Conservation (phyloP, 2,113 vertebrate genomes). For the Nothoprocta pentlandii region DNA sequence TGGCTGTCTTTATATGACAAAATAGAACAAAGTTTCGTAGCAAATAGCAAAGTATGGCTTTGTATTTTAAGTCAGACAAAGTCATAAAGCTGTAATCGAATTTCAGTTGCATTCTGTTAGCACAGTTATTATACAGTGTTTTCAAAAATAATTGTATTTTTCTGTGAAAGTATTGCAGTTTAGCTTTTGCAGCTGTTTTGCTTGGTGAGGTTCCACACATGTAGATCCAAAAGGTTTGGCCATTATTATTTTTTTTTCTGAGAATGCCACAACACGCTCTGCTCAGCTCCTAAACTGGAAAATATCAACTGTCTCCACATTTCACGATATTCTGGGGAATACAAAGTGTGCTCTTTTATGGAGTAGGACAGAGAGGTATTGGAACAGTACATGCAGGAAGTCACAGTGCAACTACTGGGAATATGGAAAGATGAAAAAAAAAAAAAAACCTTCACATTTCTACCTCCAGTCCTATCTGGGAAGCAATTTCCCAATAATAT, state of each 20-base stretch:
- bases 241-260: background rate
- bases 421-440: constrained; percentile 25
- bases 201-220: background rate
- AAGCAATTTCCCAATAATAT: constrained; percentile 59
- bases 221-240: background rate
- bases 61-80: background rate
- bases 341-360: constrained; percentile 1
- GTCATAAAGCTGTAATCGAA: background rate
- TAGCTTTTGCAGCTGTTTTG: background rate
- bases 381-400: constrained; percentile 49
- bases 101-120: background rate
- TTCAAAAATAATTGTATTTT: background rate
- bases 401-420: constrained; percentile 7
- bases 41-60: background rate
- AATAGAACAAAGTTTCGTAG: background rate
- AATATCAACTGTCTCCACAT: background rate
- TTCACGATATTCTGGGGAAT: constrained; percentile 23
- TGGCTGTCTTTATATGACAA: background rate
- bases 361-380: constrained; percentile 13
- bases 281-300: background rate
- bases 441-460: constrained; percentile 22
- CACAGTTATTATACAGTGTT: background rate
- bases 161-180: background rate
- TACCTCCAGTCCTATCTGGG: constrained; percentile 49
- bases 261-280: background rate